Percentiles rank a stretch among this genome's conserved stretches.
These are phyloP conservation scores for Galago senegalensis DNA, from an alignment of 2,797 vertebrate genomes.

Conservation along the genomic window DNA sequence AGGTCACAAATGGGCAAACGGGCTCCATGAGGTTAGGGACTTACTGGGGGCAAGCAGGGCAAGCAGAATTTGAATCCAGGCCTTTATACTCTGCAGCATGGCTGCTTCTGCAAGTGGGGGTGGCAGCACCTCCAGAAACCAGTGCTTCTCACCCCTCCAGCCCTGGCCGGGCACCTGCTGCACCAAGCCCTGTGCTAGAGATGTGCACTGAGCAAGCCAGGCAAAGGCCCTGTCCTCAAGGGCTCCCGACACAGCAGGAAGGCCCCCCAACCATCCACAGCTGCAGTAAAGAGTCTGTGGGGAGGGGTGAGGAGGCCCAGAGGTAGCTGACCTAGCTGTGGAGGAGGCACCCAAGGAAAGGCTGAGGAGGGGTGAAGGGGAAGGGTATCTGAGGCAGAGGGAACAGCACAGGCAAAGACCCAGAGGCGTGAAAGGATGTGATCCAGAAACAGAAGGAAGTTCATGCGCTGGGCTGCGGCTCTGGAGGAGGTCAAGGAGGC, in stretches of 20 bases:
- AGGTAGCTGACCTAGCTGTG: background rate
- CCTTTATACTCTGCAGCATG: fast-evolving
- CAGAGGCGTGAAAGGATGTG: background rate
- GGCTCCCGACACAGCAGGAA: fast-evolving
- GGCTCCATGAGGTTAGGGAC: fast-evolving
- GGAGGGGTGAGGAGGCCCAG: background rate
- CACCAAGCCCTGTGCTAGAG: background rate
- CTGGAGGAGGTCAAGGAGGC: too few relatives aligned
- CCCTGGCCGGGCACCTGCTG: background rate
- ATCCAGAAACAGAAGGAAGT: background rate
- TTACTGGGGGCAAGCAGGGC: fast-evolving
- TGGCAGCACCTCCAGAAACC: background rate
- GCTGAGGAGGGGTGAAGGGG: background rate
- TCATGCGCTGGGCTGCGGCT: background rate
- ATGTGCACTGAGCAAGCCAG: background rate
- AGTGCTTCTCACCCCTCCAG: background rate
- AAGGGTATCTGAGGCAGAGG: background rate
- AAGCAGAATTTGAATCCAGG: background rate
- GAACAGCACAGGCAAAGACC: background rate
- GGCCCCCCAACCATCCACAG: background rate
- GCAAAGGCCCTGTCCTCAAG: background rate
- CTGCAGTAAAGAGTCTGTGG: fast-evolving
- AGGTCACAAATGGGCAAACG: background rate
- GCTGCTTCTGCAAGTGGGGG: too few relatives aligned
- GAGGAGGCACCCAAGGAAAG: background rate